Percentiles rank a stretch among this genome's conserved stretches.
Conservation (phyloP, 2,888 invertebrate genomes). For the Apodemia hepburni region DNA sequence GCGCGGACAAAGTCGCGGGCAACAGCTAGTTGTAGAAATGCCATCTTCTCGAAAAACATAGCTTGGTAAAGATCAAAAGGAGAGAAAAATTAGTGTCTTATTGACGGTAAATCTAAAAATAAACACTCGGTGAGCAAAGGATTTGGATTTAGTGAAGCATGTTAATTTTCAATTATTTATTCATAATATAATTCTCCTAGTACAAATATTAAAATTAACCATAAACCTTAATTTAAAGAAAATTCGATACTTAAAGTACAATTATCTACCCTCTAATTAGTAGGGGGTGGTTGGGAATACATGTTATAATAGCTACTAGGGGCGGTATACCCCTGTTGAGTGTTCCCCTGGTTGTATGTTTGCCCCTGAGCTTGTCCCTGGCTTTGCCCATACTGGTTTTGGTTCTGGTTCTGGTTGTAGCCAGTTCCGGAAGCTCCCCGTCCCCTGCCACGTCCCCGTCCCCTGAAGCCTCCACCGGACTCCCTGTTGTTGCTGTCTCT, state of each 20-base stretch:
- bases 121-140: neutral
- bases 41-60: neutral
- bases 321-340: slow-evolving; percentile 36
- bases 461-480: slow-evolving; percentile 22
- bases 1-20: too few species aligned
- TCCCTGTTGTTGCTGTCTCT: slow-evolving; percentile 22
- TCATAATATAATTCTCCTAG: neutral
- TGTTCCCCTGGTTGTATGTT: slow-evolving; percentile 30
- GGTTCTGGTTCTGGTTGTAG: slow-evolving; percentile 25
- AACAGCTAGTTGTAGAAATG: neutral
- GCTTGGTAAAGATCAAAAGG: neutral
- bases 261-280: slow-evolving; percentile 8
- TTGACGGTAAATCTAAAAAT: neutral
- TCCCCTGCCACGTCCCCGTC: slow-evolving; percentile 23
- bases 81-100: neutral
- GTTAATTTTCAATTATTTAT: neutral
- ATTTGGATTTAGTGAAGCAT: neutral
- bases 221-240: neutral
- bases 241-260: slow-evolving; percentile 10
- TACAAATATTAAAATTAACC: slow-evolving; percentile 7
- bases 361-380: slow-evolving; percentile 30
- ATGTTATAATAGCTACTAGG: slow-evolving; percentile 68
- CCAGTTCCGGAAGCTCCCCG: slow-evolving; percentile 25
- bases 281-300: slow-evolving; percentile 58
- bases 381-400: slow-evolving; percentile 5